Conservation (phyloP, 1,140 invertebrate genomes). For the Solen grandis region DNA sequence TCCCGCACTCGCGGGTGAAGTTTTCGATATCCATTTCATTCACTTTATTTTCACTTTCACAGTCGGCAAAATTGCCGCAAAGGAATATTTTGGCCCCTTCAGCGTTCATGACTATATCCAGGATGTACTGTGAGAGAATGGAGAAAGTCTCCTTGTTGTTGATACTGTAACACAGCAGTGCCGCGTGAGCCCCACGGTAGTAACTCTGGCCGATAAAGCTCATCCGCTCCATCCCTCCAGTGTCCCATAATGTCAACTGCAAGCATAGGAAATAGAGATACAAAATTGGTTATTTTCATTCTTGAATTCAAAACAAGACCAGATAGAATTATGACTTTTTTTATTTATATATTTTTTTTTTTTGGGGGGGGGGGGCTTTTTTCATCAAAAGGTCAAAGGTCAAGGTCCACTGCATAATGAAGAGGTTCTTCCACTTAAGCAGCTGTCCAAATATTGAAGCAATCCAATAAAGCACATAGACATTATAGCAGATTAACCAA, state of each 20-base stretch:
- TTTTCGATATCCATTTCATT: slow-evolving; percentile 94
- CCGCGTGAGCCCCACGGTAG: slow-evolving; percentile 76
- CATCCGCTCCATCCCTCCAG: slow-evolving; percentile 79
- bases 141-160: slow-evolving; percentile 86
- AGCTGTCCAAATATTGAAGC: no score
- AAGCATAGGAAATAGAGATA: no score
- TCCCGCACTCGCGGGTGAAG: slow-evolving; percentile 96
- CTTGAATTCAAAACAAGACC: no score
- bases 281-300: no score
- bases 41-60: slow-evolving; percentile 84
- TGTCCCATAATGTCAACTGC: slow-evolving; percentile 79
- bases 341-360: no score
- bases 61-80: slow-evolving; percentile 74
- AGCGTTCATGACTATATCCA: slow-evolving; percentile 78
- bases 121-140: slow-evolving; percentile 76
- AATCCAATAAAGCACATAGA: no score
- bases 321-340: no score
- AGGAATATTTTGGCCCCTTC: slow-evolving; percentile 77
- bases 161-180: slow-evolving; percentile 84
- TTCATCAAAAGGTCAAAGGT: no score
- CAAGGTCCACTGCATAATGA: no score
- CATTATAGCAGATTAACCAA: no score
- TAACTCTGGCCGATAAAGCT: slow-evolving; percentile 78
- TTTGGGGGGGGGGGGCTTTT: no score
- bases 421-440: no score